A percentile compares a stretch with the other conserved stretches of the same genome.
Evolutionary conservation across 2,113 vertebrate genomes (phyloP).

Genomic region (Rissa tridactyla): DNA sequence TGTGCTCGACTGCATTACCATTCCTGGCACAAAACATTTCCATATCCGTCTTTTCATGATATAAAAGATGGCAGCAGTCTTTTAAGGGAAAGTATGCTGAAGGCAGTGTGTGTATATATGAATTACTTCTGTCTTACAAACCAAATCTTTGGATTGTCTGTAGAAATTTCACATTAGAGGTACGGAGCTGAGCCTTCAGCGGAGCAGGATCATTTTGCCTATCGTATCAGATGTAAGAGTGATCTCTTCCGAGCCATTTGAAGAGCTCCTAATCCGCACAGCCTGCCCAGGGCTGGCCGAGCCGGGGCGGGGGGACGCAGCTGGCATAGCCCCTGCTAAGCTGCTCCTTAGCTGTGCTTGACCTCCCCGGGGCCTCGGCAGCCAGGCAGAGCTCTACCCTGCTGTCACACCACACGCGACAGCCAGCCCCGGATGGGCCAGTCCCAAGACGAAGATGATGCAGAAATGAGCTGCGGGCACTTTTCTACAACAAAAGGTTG

Average conservation of each 20-base stretch:
- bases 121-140: background rate
- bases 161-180: background rate
- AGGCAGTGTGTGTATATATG: background rate
- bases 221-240: background rate
- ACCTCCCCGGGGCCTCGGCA: background rate
- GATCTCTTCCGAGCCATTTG: background rate
- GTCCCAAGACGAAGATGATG: background rate
- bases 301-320: rapidly evolving
- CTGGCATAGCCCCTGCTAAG: background rate
- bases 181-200: background rate
- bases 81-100: background rate
- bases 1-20: background rate
- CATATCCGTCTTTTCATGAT: background rate
- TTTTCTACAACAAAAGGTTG: background rate
- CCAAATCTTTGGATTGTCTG: background rate
- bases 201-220: background rate
- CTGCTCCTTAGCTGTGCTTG: background rate
- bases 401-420: rapidly evolving
- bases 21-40: background rate
- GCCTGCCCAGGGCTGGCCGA: background rate
- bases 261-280: background rate
- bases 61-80: background rate
- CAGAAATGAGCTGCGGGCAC: background rate
- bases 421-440: background rate
- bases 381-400: rapidly evolving